Conservation (phyloP, 2,797 vertebrate genomes). For the Kryptolebias ocellatus region DNA sequence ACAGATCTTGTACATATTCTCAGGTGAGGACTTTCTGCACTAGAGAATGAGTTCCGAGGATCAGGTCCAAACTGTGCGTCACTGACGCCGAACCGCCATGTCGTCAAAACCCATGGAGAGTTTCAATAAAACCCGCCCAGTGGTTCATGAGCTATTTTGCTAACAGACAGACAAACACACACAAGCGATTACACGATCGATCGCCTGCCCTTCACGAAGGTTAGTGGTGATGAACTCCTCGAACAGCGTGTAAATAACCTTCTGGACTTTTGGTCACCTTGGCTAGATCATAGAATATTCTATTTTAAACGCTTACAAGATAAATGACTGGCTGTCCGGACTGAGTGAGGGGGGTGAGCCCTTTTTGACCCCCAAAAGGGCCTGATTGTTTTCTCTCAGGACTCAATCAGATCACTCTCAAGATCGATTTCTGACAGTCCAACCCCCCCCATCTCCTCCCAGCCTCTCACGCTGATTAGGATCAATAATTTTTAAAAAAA, state of each 20-base stretch:
- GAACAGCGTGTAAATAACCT: slow-evolving; percentile 5
- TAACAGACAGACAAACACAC: neutral
- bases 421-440: neutral
- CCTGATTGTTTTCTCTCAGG: neutral
- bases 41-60: too few relatives aligned
- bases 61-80: too few relatives aligned
- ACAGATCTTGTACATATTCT: too few relatives aligned
- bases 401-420: neutral
- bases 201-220: too few relatives aligned
- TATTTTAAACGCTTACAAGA: neutral
- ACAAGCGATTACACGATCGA: too few relatives aligned
- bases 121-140: too few relatives aligned
- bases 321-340: neutral
- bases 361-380: neutral
- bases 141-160: neutral
- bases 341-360: neutral
- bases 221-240: too few relatives aligned
- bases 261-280: slow-evolving; percentile 1
- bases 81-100: too few relatives aligned
- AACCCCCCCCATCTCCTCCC: slow-evolving; percentile 12
- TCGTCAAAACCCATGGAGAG: too few relatives aligned
- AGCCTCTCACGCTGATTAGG: neutral
- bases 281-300: neutral
- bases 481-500: too few relatives aligned
- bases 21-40: too few relatives aligned